Evolutionary conservation across 2,888 invertebrate species (phyloP).

Genomic region (Calameuta idolon): DNA sequence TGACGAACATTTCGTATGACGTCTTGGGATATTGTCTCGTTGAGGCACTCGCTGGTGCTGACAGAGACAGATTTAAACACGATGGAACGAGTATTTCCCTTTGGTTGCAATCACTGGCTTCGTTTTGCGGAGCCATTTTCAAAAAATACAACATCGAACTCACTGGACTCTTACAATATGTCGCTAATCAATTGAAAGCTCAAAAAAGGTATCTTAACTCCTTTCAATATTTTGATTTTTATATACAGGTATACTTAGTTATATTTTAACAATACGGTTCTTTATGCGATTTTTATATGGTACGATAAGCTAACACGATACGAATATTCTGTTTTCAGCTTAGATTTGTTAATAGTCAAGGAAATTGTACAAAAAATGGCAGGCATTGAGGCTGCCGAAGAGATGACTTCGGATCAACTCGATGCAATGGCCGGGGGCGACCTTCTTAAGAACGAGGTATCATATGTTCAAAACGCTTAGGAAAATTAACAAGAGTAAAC

Average conservation of each 20-base stretch:
- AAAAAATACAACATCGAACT: constrained; percentile 98
- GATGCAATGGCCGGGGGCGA: constrained; percentile 98
- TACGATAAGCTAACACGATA: neutral
- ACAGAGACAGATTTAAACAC: constrained; percentile 82
- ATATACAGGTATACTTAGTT: neutral
- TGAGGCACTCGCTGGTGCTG: constrained; percentile 87
- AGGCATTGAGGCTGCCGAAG: constrained; percentile 96
- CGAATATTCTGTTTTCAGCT: constrained; percentile 69
- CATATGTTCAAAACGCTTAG: neutral
- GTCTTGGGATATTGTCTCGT: constrained; percentile 95
- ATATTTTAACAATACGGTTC: neutral
- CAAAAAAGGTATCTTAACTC: constrained; percentile 82
- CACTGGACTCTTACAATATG: constrained; percentile 94
- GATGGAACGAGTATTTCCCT: constrained; percentile 92
- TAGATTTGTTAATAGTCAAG: constrained; percentile 92
- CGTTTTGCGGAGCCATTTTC: constrained; percentile 95
- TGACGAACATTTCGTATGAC: constrained; percentile 95
- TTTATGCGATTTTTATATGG: too few relatives aligned
- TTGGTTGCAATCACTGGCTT: constrained; percentile 94
- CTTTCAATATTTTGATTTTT: neutral
- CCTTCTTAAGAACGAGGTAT: constrained; percentile 90
- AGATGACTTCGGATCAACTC: constrained; percentile 95
- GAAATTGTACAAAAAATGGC: constrained; percentile 99
- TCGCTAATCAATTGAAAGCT: constrained; percentile 95
- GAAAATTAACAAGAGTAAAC: constrained; percentile 2